Conservation (phyloP, 2,113 vertebrate species). For the Microcebus lehilahytsara region DNA sequence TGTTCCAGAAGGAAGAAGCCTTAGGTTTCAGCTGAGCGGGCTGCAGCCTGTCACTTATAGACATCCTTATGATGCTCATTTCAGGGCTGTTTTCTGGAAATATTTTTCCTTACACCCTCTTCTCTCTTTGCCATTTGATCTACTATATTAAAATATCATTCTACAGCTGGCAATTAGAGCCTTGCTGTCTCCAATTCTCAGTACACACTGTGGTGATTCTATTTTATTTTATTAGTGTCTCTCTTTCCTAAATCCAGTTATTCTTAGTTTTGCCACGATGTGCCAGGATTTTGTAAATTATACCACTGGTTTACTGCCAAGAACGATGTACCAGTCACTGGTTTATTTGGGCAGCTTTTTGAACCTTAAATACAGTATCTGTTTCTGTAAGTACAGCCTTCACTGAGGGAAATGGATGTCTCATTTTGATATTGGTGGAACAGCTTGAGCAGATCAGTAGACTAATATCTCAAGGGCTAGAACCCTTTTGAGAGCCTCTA, state of each 20-base stretch:
- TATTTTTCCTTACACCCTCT: conserved; percentile 11
- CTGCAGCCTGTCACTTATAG: background rate
- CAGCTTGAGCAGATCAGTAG: background rate
- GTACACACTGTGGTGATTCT: background rate
- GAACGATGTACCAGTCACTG: conserved; percentile 5
- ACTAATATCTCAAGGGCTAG: background rate
- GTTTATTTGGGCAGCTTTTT: conserved; percentile 59
- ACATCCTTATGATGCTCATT: conserved; percentile 15
- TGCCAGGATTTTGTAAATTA: conserved; percentile 61
- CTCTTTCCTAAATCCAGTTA: conserved; percentile 36
- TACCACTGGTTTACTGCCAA: conserved; percentile 60
- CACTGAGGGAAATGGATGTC: background rate
- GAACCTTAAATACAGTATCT: conserved; percentile 65
- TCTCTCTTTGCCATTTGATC: conserved; percentile 43
- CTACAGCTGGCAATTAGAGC: conserved; percentile 24
- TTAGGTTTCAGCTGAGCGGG: background rate
- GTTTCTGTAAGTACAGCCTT: conserved; percentile 67
- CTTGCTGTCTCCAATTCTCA: background rate
- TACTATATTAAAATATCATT: conserved; percentile 40
- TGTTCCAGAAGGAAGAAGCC: conserved; percentile 22
- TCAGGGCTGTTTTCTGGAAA: conserved; percentile 16
- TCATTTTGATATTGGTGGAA: background rate
- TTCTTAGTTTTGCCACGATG: conserved; percentile 61
- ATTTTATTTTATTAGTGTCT: conserved; percentile 52
- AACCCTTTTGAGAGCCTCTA: background rate